These are phyloP conservation scores for Scaptomyza reducta DNA, from an alignment of 2,888 invertebrate species.

Conservation along the genomic window DNA sequence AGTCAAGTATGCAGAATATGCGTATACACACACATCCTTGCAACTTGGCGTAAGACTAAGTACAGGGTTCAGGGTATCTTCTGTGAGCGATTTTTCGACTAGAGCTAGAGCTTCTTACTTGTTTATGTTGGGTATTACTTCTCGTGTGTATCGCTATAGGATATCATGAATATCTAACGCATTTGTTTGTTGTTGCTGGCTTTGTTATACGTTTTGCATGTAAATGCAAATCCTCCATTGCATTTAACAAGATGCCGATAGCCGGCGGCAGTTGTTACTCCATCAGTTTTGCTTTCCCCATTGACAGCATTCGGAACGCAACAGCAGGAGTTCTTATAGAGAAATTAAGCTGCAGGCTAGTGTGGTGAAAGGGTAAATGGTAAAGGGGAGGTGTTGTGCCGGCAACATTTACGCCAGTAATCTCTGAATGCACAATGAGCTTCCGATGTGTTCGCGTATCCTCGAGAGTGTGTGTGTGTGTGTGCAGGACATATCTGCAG, in stretches of 20 bases:
- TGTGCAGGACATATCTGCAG: constrained; percentile 35
- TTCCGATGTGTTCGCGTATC: constrained; percentile 34
- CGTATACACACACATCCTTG: too few relatives aligned
- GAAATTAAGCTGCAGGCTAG: background rate
- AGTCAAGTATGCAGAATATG: too few relatives aligned
- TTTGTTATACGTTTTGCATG: constrained; percentile 8
- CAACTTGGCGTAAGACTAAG: too few relatives aligned
- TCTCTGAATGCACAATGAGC: constrained; percentile 68
- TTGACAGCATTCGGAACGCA: constrained; percentile 47
- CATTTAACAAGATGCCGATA: constrained; percentile 40
- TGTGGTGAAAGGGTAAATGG: background rate
- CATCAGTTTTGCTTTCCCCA: constrained; percentile 42
- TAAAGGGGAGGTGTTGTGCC: background rate
- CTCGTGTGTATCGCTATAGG: background rate
- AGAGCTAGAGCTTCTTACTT: too few relatives aligned
- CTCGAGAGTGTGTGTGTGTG: constrained; percentile 16
- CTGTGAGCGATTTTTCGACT: too few relatives aligned
- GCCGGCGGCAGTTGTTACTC: constrained; percentile 38
- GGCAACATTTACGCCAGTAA: constrained; percentile 62
- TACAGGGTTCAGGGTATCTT: too few relatives aligned
- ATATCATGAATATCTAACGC: too few relatives aligned
- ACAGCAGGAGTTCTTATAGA: background rate
- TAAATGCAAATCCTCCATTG: constrained; percentile 47
- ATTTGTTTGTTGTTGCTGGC: background rate
- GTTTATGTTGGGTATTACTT: background rate